phyloP scores from a whole-genome alignment of 2,888 invertebrate genomes.

The Microplitis manilae region DNA sequence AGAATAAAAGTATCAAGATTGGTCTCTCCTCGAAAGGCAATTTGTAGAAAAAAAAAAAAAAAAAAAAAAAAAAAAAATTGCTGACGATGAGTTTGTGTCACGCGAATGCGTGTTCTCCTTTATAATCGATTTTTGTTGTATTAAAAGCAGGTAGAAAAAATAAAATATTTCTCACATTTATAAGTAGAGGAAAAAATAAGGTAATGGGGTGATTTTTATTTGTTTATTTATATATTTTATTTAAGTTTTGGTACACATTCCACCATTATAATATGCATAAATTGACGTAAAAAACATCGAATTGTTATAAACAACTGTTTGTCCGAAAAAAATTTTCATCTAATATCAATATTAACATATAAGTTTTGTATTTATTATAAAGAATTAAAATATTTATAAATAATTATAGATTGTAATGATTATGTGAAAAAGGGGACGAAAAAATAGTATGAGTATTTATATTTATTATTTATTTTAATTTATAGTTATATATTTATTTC shows the following conservation, averaged over 20 bases:
- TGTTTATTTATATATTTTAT: no score
- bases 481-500: background rate
- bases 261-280: background rate
- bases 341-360: background rate
- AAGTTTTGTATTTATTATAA: conserved; percentile 38
- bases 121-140: conserved; percentile 3
- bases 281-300: background rate
- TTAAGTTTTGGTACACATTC: background rate
- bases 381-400: conserved; percentile 44
- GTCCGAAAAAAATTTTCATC: background rate
- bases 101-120: conserved; percentile 8
- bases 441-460: background rate
- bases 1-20: conserved; percentile 16
- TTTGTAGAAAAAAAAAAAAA: conserved; percentile 16
- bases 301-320: background rate
- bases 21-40: conserved; percentile 14
- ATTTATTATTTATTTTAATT: background rate
- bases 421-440: conserved; percentile 27
- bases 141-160: background rate
- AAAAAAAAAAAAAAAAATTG: conserved; percentile 11
- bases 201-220: background rate
- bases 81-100: conserved; percentile 20
- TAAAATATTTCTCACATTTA: background rate
- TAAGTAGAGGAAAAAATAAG: background rate
- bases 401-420: conserved; percentile 33